phyloP scores from a whole-genome alignment of 1,140 invertebrate genomes.

The Scaptomyza montana region DNA sequence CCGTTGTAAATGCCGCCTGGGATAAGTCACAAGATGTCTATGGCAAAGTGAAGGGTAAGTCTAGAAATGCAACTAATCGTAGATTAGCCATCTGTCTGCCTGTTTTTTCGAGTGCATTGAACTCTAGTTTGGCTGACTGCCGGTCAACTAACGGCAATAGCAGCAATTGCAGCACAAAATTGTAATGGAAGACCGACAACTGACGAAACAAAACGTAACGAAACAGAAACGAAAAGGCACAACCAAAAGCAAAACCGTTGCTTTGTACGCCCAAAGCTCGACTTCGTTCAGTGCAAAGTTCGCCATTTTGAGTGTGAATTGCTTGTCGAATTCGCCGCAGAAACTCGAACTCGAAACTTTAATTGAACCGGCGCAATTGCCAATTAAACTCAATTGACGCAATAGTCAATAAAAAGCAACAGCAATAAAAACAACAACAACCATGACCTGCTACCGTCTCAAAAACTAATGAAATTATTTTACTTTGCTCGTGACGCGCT shows the following conservation, averaged over 20 bases:
- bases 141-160: constrained; percentile 51
- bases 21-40: constrained; percentile 86
- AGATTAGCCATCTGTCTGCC: constrained; percentile 16
- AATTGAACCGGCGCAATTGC: constrained; percentile 50
- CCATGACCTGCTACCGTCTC: constrained; percentile 38
- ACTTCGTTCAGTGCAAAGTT: constrained; percentile 37
- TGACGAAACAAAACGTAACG: constrained; percentile 28
- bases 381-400: constrained; percentile 68
- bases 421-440: constrained; percentile 38
- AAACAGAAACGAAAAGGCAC: constrained; percentile 20
- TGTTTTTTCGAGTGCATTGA: constrained; percentile 55
- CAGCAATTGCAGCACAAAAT: constrained; percentile 26
- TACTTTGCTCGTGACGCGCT: constrained; percentile 22
- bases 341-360: constrained; percentile 36
- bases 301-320: constrained; percentile 48
- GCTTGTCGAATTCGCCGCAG: constrained; percentile 34
- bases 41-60: constrained; percentile 85
- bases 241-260: constrained; percentile 33
- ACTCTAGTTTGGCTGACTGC: constrained; percentile 20
- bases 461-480: constrained; percentile 29
- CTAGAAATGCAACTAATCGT: not conserved
- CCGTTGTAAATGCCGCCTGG: constrained; percentile 85
- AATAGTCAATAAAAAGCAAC: constrained; percentile 35
- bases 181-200: constrained; percentile 24
- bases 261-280: constrained; percentile 19